Evolutionary conservation across 2,797 vertebrate species (phyloP), one percentile per base, ranked within the genome.

Genomic region (Enteromius argenteus): DNA sequence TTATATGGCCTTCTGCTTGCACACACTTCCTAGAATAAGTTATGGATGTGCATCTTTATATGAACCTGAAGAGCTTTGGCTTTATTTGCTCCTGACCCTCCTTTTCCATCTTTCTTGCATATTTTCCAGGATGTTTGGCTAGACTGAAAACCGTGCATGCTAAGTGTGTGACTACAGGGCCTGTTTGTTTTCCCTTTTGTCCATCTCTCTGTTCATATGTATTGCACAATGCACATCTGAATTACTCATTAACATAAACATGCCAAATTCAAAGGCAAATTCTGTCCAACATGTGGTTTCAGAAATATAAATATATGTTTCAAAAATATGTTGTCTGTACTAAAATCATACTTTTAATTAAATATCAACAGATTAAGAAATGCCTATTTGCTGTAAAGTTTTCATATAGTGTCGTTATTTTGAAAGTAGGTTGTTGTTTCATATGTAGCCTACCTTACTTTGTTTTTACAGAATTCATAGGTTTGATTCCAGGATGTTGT

Each of bases 121-220:
- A 10, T 56, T 64, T n/a, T 37, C 23, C 39, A 81, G 11, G 13
- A 74, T 78, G 46, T 73, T 79, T 27, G 62, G 7, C 23, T 66
- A 44, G 69, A 21, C 58, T 51, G 1, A 82, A 64, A 73, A 75
- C 44, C 6, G 32, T 37, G 56, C 32, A 75, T 75, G 42, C 44
- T 53, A 82, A 64, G n/a, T 49, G 42, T 74, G n/a, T 37, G 14
- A 82, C 58, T 39, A 46, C 58, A 66, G 15, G 49, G 39, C 21
- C 8, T 53, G 53, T 53, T 42, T 76, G 60, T 27, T 66, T 64
- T 51, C 21, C 23, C n/a, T 53, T 27, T 73, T 9, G n/a, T 83
- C n/a, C 39, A 2, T 51, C 21, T 32, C 14, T 49, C 17, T 7
- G 9, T 42, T 64, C 17, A 19, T 0, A 10, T 3, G 30, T 60